Evolutionary conservation across 2,113 vertebrate species (phyloP).

Genomic region (Brachypteracias leptosomus): DNA sequence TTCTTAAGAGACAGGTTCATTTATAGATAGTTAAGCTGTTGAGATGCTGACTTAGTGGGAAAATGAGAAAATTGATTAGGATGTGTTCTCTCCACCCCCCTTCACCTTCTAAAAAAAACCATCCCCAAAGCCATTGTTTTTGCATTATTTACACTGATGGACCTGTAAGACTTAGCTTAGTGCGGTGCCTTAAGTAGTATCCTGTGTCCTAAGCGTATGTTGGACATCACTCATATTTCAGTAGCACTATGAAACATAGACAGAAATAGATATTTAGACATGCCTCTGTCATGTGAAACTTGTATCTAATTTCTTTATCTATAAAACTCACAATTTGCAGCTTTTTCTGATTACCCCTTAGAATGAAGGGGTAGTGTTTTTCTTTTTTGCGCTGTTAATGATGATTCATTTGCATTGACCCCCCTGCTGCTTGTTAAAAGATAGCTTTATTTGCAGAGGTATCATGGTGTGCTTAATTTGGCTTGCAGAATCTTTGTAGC

Average conservation of each 20-base stretch:
- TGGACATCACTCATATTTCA: neutral
- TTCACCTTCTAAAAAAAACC: fast-evolving
- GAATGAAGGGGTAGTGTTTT: neutral
- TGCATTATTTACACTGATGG: neutral
- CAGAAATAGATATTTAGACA: neutral
- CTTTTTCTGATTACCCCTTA: neutral
- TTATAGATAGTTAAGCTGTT: neutral
- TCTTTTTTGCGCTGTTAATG: neutral
- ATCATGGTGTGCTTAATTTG: neutral
- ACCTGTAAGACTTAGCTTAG: neutral
- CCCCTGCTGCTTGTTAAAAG: neutral
- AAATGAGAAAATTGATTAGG: neutral
- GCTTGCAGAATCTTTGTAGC: neutral
- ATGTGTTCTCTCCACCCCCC: neutral
- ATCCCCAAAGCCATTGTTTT: neutral
- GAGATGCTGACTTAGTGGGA: neutral
- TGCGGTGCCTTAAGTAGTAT: neutral
- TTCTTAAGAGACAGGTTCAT: neutral
- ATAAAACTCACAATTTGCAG: neutral
- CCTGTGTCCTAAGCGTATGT: neutral
- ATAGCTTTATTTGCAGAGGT: neutral
- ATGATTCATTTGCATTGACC: neutral
- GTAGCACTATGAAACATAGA: neutral
- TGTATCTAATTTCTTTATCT: neutral
- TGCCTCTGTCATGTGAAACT: neutral